Evolutionary conservation across 2,797 vertebrate species (phyloP), one percentile per base, ranked within the genome.

Genomic region (Acanthiza pusilla): DNA sequence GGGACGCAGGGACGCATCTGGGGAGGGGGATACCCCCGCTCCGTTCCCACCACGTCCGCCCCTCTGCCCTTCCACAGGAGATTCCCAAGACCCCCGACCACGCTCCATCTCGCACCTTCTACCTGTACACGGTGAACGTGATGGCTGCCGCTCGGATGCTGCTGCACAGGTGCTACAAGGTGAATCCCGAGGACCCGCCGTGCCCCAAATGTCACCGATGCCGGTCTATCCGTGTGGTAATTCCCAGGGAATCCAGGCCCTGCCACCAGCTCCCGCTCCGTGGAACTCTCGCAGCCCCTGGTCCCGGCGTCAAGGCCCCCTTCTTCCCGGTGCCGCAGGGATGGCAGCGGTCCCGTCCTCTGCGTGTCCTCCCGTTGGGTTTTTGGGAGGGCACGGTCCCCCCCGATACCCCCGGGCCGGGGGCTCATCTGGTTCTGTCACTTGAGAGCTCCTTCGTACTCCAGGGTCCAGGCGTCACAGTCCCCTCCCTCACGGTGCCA

Each of bases 191-290:
- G 32, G 36, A 19, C 9, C 14, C 11, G 18, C 62, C 1, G 8
- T 12, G 4, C 12, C 30, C 29, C 12, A 4, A 2, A 6, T 13
- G 7, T 23, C 23, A 9, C 32, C 34, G 18, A 11, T 51, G 5
- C 45, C 4, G 2, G 3, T 12, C 17, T 14, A 7, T 7, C 34
- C 30, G 0, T 1, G 21, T 7, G 10, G 27, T 4, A 5, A 50
- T 36, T 63, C 22, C 18, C 67, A 6, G 51, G 36, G 58, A 43
- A 43, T 57, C 26, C 26, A 3, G 47, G 19, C 11, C 43, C 32
- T 2, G 6, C 32, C 1, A 3, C 60, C 16, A 7, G 34, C 16
- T 34, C 10, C 50, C 5, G 10, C 57, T 38, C 40, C 18, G 4
- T 40, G 40, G 48, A 22, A 6, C 17, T 36, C 38, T 5, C 9